Base-by-base conservation (phyloP, 2,113 vertebrate genomes). In the Regulus satrapa region DNA sequence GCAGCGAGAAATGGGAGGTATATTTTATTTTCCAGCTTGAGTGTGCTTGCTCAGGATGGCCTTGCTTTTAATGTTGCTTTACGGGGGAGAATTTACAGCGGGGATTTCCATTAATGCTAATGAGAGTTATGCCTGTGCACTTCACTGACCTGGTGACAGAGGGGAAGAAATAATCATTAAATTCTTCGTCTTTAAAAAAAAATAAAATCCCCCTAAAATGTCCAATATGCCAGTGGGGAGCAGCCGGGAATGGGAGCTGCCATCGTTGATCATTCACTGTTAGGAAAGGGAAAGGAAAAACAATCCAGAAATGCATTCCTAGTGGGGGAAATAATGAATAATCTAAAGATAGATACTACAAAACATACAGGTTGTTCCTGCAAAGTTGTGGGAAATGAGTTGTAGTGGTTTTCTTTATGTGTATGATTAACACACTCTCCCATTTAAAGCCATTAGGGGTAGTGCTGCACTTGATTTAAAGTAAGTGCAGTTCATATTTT, bases 401-500 rank as follows among this genome's bases (percentile, higher is more conserved):
- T 73, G 78, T 48, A 14, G 64, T 55, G 19, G 18, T 89, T 94
- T 95, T 69, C 67, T 91, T 88, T 52, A 58, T 9, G 31, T 19
- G 59, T n/a, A 3, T 94, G 92, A 96, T 97, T 92, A 95, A 97
- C 90, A n/a, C 54, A 81, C 75, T 96, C 54, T 88, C 85, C 81
- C 91, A 95, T 95, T 96, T 92, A 71, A 86, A 92, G 92, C 96
- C 96, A 95, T 97, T 97, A 95, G 75, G 68, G 43, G 18, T 48
- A 88, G 88, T 26, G 66, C 92, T 64, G 62, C 61, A 28, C 94
- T 95, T 96, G 97, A 97, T 95, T 97, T 96, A 96, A 90, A 88
- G 56, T 92, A 94, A 97, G 93, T 84, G 78, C 89, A 91, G 95
- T 96, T 97, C 56, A 95, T 96, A 91, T 89, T 96, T 96, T 78